Conservation (phyloP, 2,113 vertebrate species). For the Salminus brasiliensis region DNA sequence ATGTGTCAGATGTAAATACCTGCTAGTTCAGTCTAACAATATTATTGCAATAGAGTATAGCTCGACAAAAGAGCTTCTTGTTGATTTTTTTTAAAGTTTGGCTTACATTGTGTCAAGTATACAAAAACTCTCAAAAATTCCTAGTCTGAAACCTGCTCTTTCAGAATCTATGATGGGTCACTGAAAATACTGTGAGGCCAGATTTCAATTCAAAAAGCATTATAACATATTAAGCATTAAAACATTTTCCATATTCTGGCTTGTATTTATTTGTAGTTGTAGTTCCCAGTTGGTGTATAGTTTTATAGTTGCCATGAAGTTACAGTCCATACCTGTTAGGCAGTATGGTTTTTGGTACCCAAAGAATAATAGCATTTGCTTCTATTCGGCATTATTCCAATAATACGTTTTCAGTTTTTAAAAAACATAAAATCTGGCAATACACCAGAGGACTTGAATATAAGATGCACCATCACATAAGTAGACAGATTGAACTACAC, state of each 20-base stretch:
- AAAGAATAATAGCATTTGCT: background rate
- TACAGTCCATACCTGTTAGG: background rate
- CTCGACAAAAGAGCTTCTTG: slow-evolving; percentile 15
- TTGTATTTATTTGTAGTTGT: background rate
- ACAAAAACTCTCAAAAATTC: slow-evolving; percentile 8
- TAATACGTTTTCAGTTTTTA: slow-evolving; percentile 16
- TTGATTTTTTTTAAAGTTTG: slow-evolving; percentile 6
- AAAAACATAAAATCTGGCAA: slow-evolving; percentile 49
- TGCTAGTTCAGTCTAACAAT: slow-evolving; percentile 35
- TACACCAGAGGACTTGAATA: slow-evolving; percentile 57
- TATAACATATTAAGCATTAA: no score
- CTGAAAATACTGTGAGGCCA: slow-evolving; percentile 9
- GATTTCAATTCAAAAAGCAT: slow-evolving; percentile 12
- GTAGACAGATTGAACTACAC: slow-evolving; percentile 56
- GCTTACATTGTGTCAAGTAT: slow-evolving; percentile 20
- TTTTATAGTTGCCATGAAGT: background rate
- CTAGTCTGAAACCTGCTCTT: background rate
- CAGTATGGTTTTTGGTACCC: background rate
- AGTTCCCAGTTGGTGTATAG: slow-evolving; percentile 16
- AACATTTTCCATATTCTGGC: slow-evolving; percentile 3
- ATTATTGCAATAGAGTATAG: slow-evolving; percentile 38
- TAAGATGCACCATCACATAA: slow-evolving; percentile 63
- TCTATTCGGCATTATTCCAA: slow-evolving; percentile 19
- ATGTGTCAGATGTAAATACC: slow-evolving; percentile 31
- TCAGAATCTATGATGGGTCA: slow-evolving; percentile 4